Evolutionary conservation across 2,888 invertebrate genomes (phyloP).

Genomic region (Aquatica leii): DNA sequence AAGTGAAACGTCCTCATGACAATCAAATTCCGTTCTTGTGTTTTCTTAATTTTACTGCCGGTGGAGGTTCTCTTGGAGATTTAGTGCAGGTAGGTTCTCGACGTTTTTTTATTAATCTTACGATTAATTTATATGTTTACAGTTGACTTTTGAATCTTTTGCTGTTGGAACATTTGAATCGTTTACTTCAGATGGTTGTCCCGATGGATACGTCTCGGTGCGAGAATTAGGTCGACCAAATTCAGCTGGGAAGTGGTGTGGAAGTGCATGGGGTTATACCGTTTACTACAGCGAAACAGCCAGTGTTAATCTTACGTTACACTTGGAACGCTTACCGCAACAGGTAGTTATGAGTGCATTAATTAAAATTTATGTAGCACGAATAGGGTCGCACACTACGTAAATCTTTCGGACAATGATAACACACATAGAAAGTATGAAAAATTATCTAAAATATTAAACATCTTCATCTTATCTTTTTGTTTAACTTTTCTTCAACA

Average conservation of each 20-base stretch:
- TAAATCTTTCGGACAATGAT: not conserved
- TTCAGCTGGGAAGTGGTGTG: conserved; percentile 83
- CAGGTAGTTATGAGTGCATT: conserved; percentile 64
- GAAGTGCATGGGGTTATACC: conserved; percentile 84
- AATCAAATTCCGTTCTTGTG: conserved; percentile 78
- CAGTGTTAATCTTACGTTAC: conserved; percentile 79
- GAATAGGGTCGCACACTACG: conserved; percentile 1
- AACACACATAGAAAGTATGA: not conserved
- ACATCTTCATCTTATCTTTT: not conserved
- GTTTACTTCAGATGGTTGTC: conserved; percentile 79
- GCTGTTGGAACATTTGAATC: conserved; percentile 83
- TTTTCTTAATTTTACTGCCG: conserved; percentile 84
- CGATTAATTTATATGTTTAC: too few species aligned
- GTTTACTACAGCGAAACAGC: conserved; percentile 86
- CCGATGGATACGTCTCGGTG: conserved; percentile 83
- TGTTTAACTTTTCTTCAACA: conserved; percentile 3
- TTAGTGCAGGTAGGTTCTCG: conserved; percentile 73
- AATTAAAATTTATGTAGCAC: conserved; percentile 18
- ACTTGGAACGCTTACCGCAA: conserved; percentile 74
- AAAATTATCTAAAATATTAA: not conserved
- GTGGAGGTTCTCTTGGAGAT: conserved; percentile 79
- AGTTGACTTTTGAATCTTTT: conserved; percentile 86
- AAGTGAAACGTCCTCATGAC: conserved; percentile 76
- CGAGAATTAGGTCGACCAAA: conserved; percentile 75
- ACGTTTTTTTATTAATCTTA: not conserved